Conservation (phyloP, 2,888 invertebrate genomes). For the Xestia xanthographa region DNA sequence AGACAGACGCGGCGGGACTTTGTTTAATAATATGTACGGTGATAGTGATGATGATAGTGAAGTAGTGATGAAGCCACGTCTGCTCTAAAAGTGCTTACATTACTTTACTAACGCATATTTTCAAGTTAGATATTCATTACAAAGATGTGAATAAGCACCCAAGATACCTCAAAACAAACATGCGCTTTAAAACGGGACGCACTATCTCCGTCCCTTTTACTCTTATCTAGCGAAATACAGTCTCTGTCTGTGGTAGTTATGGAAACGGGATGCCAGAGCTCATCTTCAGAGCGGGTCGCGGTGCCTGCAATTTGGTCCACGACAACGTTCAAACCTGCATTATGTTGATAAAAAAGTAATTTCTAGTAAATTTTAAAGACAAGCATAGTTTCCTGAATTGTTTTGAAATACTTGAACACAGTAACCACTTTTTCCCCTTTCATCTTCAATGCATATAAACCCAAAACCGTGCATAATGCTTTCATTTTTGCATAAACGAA, state of each 20-base stretch:
- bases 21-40: no score
- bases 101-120: slow-evolving; percentile 6
- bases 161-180: slow-evolving; percentile 46
- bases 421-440: neutral
- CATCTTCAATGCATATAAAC: neutral
- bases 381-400: neutral
- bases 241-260: slow-evolving; percentile 48
- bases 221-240: slow-evolving; percentile 1
- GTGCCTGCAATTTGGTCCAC: slow-evolving; percentile 19
- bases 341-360: neutral
- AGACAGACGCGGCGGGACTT: no score
- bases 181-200: slow-evolving; percentile 40
- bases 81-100: no score
- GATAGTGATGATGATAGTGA: no score
- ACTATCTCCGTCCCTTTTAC: slow-evolving; percentile 18
- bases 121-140: slow-evolving; percentile 24
- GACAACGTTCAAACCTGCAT: slow-evolving; percentile 9
- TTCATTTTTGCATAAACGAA: neutral
- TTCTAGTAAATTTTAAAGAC: neutral
- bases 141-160: slow-evolving; percentile 37
- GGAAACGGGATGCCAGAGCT: slow-evolving; percentile 43
- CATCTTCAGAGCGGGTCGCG: slow-evolving; percentile 35
- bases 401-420: neutral
- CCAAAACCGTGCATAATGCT: neutral
- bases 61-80: no score